Evolutionary conservation across 2,797 vertebrate genomes (phyloP), one percentile per base, ranked within the genome.

Genomic region (Crenichthys baileyi): DNA sequence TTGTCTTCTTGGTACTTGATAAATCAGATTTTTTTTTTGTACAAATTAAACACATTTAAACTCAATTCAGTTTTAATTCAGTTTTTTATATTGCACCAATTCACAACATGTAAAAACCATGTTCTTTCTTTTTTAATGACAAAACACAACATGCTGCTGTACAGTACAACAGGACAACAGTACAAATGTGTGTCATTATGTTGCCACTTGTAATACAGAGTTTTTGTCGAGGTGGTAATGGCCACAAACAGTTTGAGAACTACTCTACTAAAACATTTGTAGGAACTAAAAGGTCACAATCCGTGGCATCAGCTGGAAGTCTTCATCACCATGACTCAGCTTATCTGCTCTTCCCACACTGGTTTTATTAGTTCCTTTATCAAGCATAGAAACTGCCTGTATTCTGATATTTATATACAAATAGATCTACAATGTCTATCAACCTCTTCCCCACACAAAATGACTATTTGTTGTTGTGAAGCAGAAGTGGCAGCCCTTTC

Each of bases 321-420:
- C 51, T 26, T n/a, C 44, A 26, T 75, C 61, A 72, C 4, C 22
- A 44, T 78, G 50, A 60, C 73, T 84, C 53, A 78, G 70, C 51
- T 72, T 22, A 1, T 74, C 18, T 76, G 31, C 15, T n/a, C 26
- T 46, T 2, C 22, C 61, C 24, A 56, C 9, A 73, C 67, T 55
- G 79, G 73, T 68, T 86, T 71, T 29, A 15, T 31, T 50, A 2
- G 67, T 63, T 44, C 20, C 44, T 60, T 9, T 53, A 6, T 70
- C 18, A 15, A 15, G 20, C 39, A 44, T 46, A 11, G 9, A 44
- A 44, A 46, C 8, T 7, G 15, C 56, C 12, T 24, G 11, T 6
- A 36, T 48, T 24, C 46, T 22, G 26, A 22, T n/a, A 50, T 41
- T 24, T 76, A 51, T 51, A 22, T 22, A 36, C 29, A 48, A 72